Base-by-base conservation (phyloP, 2,888 invertebrate genomes). In the Troides oblongomaculatus region DNA sequence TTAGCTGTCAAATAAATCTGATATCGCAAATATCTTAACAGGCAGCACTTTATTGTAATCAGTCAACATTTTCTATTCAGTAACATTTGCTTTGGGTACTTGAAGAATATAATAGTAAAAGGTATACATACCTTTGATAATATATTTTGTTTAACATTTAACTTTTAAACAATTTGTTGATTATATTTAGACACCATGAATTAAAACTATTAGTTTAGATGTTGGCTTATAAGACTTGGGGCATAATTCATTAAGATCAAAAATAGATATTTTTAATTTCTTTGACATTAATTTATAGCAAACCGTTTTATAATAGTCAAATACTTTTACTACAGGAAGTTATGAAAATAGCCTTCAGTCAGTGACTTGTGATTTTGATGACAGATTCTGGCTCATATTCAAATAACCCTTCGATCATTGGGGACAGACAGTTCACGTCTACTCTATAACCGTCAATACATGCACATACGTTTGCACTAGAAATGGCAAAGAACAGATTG, bases 361-460 rank as follows among this genome's bases (percentile, higher is more conserved):
- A 53, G 62, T 67, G 62, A 67, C 39, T 50, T 62, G 59, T 36
- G 46, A 58, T 66, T 62, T 65, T 53, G 63, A 30, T 73, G 69
- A 72, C 65, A 72, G 68, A 68, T 56, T 65, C 59, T 73, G 72
- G 69, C 67, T 64, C 66, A 21, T 21, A 61, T 70, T 71, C 69
- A 74, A 74, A 70, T 68, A 68, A 71, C 71, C 71, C 72, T 66
- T 72, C 72, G 70, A 72, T 73, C 70, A 71, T 68, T 71, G 62
- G 66, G 66, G 59, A 69, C 66, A 23, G 66, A 66, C 67, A 68
- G 70, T 30, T 39, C 30, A 62, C 46, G 66, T 62, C 71, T 62
- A 71, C 73, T 72, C 72, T 71, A 70, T 72, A 75, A 72, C 69
- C 71, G 71, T 73, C 72, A 71, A 73, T 72, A 63, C 66, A 70